Base-by-base conservation (phyloP, 2,113 vertebrate genomes). In the Muntiacus muntjak region DNA sequence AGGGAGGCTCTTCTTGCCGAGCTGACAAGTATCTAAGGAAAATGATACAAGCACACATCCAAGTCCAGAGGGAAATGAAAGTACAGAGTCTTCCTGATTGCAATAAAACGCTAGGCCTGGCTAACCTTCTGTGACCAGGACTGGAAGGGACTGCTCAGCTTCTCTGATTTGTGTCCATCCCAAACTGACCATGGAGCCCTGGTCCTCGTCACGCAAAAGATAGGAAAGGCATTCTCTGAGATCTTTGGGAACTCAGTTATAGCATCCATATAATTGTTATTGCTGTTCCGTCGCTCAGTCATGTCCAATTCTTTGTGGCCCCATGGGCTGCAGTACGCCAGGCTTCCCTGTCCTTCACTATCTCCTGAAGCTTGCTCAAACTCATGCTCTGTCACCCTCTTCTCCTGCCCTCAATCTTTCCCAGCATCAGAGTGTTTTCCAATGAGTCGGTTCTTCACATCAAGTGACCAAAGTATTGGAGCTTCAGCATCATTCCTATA, bases 21-120 rank as follows among this genome's bases (percentile, higher is more conserved):
- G 19, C 15, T 62, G 52, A 93, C 45, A 79, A 43, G 11, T 62
- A n/a, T 64, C 95, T 45, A 12, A 94, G 58, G 90, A 87, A 47
- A 87, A 74, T 10, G 91, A 64, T 26, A 64, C 82, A 78, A 54
- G 40, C n/a, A 5, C n/a, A 28, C 2, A 58, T 26, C 40, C 55
- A 81, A 74, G 43, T 76, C 87, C 50, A 2, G n/a, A 52, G 60
- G 95, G 96, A 96, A 52, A 45, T 45, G 52, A 19, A 60, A 81
- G 85, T 16, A 13, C 43, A 71, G 5, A 4, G 82, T 16, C 47
- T 85, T 87, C 89, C 50, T 47, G 16, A 67, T 16, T 54, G 57
- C 62, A 85, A 23, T 47, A 54, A 93, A 94, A 36, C 13, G 5
- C 43, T 13, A 45, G 71, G 43, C 36, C 85, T 54, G 50, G 45